Evolutionary conservation across 2,888 invertebrate genomes (phyloP), one percentile per base, ranked within the genome.

Genomic region (Lithophane semibrunnea): DNA sequence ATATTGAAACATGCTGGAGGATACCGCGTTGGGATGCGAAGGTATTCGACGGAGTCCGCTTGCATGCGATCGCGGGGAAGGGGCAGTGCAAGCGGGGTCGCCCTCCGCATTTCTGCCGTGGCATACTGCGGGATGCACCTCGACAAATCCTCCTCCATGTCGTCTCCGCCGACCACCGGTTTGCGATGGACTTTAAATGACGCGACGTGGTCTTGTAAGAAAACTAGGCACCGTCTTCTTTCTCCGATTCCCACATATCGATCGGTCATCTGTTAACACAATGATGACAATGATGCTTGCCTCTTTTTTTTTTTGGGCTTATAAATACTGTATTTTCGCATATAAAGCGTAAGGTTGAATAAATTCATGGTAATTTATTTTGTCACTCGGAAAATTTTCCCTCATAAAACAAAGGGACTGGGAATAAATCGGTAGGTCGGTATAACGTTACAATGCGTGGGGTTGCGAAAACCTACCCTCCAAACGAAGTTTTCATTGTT

Each of bases 401-500:
- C n/a, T n/a, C n/a, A n/a, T n/a, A n/a, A 29, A 44, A 73, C 44
- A n/a, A 76, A 29, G 12, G 21, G 56, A 24, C 4, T 37, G 2
- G n/a, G 3, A 8, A 44, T 37, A 60, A 37, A 54, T 44, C n/a
- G 13, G 13, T 54, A 60, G 12, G 8, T 52, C 10, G 16, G 4
- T n/a, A n/a, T 5, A 18, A 56, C n/a, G 18, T 8, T 37, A 24
- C 12, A 9, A 24, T 24, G 1, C 42, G 21, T 68, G 16, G 16
- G 29, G n/a, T 16, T 16, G 42, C 29, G 24, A 61, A 61, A 74
- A 37, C 9, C 37, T 73, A 52, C 60, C 74, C 44, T 81, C 74
- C 70, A 42, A 24, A 75, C 24, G 47, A 56, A 60, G n/a, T 52
- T 81, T 44, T 52, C 37, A 61, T 77, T 81, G 77, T 73, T 81